phyloP scores from a whole-genome alignment of 1,140 invertebrate genomes.

The Aphelinus atriplicis region DNA sequence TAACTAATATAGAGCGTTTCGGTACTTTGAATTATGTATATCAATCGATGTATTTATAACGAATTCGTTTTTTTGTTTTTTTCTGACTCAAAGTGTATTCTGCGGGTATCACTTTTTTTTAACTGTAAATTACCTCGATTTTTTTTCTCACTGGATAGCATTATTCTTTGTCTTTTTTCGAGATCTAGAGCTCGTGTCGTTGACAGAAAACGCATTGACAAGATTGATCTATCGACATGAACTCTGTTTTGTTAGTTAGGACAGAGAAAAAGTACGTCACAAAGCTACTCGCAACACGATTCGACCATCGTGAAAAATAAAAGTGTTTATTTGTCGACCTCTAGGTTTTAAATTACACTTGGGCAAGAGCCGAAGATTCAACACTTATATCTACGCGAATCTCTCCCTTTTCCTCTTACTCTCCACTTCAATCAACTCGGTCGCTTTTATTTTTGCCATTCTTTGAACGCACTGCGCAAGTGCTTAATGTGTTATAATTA shows the following conservation, averaged over 20 bases:
- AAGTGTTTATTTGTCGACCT: slow-evolving; percentile 30
- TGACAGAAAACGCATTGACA: slow-evolving; percentile 26
- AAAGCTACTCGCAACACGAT: slow-evolving; percentile 37
- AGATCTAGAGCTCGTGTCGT: slow-evolving; percentile 32
- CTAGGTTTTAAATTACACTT: slow-evolving; percentile 38
- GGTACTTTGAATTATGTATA: slow-evolving; percentile 42
- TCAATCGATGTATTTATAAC: slow-evolving; percentile 49
- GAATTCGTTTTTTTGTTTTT: slow-evolving; percentile 25
- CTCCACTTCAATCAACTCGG: background rate
- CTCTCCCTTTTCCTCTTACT: slow-evolving; percentile 11
- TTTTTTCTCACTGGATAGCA: slow-evolving; percentile 38
- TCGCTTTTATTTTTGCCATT: slow-evolving; percentile 21
- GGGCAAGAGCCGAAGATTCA: slow-evolving; percentile 20
- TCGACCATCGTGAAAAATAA: slow-evolving; percentile 32
- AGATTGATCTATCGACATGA: slow-evolving; percentile 29
- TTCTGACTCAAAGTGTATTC: slow-evolving; percentile 41
- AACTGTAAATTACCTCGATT: slow-evolving; percentile 31
- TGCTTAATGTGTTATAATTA: slow-evolving; percentile 22
- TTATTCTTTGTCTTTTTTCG: slow-evolving; percentile 40
- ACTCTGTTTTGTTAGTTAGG: slow-evolving; percentile 32
- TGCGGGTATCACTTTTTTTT: slow-evolving; percentile 23
- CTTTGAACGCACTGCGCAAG: slow-evolving; percentile 21
- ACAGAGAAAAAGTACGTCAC: slow-evolving; percentile 40
- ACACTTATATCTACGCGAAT: slow-evolving; percentile 22
- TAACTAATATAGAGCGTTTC: slow-evolving; percentile 55